Percentiles rank a stretch among this genome's conserved stretches.
phyloP scores from a whole-genome alignment of 2,797 vertebrate genomes.

The Sphenodon punctatus region DNA sequence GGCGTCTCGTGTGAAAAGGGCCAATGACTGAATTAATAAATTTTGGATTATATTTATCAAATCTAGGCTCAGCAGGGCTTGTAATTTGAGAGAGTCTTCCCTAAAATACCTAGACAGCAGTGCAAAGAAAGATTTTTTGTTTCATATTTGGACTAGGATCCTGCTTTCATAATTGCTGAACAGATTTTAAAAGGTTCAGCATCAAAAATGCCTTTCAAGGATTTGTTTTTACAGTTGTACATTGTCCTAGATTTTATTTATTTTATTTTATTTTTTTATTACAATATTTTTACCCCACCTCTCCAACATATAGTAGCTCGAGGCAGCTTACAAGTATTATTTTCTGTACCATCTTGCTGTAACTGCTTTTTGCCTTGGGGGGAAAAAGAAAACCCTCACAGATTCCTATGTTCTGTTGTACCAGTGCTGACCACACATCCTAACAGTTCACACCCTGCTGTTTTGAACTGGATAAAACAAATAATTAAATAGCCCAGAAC shows the following conservation, averaged over 20 bases:
- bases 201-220: slow-evolving; percentile 56
- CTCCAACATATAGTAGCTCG: no score
- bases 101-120: slow-evolving; percentile 43
- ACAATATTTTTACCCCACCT: no score
- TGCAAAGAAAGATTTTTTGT: slow-evolving; percentile 32
- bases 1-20: no score
- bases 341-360: slow-evolving; percentile 25
- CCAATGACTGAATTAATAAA: slow-evolving; percentile 64
- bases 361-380: slow-evolving; percentile 50
- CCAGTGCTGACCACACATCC: slow-evolving; percentile 10
- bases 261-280: no score
- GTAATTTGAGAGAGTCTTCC: slow-evolving; percentile 25
- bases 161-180: slow-evolving; percentile 55
- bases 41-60: slow-evolving; percentile 63
- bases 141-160: slow-evolving; percentile 52
- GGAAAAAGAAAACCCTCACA: slow-evolving; percentile 42
- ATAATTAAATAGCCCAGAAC: background rate
- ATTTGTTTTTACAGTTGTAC: slow-evolving; percentile 32
- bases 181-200: slow-evolving; percentile 32
- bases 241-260: slow-evolving; percentile 36
- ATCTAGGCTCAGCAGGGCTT: slow-evolving; percentile 49
- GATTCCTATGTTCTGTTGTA: slow-evolving; percentile 50
- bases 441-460: slow-evolving; percentile 11
- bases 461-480: slow-evolving; percentile 39
- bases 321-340: no score